These are phyloP conservation scores for Scolopax rusticola DNA, from an alignment of 2,797 vertebrate genomes.

Conservation along the genomic window DNA sequence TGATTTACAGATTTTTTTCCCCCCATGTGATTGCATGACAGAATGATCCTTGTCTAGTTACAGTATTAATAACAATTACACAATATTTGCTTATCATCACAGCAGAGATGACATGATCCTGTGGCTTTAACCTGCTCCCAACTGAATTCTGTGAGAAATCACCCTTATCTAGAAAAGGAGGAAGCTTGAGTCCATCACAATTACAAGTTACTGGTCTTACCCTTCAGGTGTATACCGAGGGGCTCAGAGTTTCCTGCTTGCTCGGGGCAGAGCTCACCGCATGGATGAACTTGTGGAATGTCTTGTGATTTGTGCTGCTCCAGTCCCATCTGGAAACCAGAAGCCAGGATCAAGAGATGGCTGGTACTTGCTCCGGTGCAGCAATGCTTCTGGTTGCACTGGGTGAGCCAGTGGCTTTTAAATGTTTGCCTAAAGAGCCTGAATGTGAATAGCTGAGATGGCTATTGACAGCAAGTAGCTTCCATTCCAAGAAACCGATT, in stretches of 20 bases:
- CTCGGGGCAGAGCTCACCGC: not conserved
- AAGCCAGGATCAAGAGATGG: not conserved
- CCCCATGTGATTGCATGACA: not conserved
- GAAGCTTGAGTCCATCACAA: not conserved
- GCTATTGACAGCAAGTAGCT: not conserved
- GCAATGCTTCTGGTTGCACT: not conserved
- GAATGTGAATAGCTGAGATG: not conserved
- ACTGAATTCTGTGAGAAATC: not conserved
- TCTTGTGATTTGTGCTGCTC: not conserved
- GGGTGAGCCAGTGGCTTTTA: not conserved
- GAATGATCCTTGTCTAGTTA: not conserved
- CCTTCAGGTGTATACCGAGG: not conserved
- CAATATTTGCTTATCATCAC: not conserved
- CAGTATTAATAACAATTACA: not conserved
- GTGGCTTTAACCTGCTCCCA: not conserved
- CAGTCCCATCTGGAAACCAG: not conserved
- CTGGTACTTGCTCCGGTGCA: fast-evolving
- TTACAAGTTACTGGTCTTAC: not conserved
- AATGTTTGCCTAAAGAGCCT: not conserved
- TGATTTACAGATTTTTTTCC: not conserved
- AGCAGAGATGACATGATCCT: not conserved
- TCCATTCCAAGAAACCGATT: not conserved
- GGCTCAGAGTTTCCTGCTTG: not conserved
- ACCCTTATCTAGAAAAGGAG: not conserved
- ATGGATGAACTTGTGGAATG: not conserved